A percentile compares a stretch with the other conserved stretches of the same genome.
These are phyloP conservation scores for Ptyas mucosa DNA, from an alignment of 2,113 vertebrate species.

Conservation along the genomic window DNA sequence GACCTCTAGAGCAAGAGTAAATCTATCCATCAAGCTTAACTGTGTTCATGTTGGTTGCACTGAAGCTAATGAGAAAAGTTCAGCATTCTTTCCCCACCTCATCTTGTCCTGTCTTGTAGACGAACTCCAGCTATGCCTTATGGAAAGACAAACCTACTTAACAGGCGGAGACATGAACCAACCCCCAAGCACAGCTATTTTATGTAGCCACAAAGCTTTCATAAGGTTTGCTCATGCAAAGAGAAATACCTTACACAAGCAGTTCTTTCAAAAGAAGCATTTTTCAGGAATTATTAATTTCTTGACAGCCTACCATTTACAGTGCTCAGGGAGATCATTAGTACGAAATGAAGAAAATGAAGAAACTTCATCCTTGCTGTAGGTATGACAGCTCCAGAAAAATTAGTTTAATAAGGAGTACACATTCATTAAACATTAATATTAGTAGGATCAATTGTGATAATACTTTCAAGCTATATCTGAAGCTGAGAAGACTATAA, in stretches of 20 bases:
- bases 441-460: background rate
- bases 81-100: slow-evolving; percentile 23
- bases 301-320: background rate
- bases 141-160: slow-evolving; percentile 55
- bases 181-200: slow-evolving; percentile 46
- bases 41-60: background rate
- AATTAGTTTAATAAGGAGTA: background rate
- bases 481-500: background rate
- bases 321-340: background rate
- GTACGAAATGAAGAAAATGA: background rate
- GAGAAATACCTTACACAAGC: slow-evolving; percentile 28
- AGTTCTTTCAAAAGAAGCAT: slow-evolving; percentile 34
- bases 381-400: background rate
- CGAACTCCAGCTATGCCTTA: slow-evolving; percentile 40
- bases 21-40: background rate
- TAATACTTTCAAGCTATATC: background rate
- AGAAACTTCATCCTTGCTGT: background rate
- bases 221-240: slow-evolving; percentile 19
- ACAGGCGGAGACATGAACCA: slow-evolving; percentile 67
- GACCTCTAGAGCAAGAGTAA: rapidly evolving
- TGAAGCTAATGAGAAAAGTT: background rate
- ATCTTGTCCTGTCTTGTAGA: slow-evolving; percentile 57
- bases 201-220: slow-evolving; percentile 59
- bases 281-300: background rate
- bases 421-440: background rate